Conservation (phyloP, 2,888 invertebrate species). For the Parascotia fuliginaria region DNA sequence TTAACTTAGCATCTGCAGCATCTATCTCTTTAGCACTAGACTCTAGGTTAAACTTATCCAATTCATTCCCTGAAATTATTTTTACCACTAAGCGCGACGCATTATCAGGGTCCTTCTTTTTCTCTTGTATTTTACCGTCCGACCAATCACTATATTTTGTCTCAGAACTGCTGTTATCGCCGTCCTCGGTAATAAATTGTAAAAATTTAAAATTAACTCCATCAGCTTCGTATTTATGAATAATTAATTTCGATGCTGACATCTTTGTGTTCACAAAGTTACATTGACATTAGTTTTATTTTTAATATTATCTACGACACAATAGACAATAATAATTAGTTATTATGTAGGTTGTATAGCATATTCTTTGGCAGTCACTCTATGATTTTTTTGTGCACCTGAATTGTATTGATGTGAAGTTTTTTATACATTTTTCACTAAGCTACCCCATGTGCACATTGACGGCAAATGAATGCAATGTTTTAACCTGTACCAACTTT, state of each 20-base stretch:
- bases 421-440: no score
- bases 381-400: no score
- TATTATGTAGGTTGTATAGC: slow-evolving; percentile 4
- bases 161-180: slow-evolving; percentile 46
- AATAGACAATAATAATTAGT: neutral
- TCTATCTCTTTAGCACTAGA: slow-evolving; percentile 63
- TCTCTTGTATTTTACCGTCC: slow-evolving; percentile 58
- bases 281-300: slow-evolving; percentile 16
- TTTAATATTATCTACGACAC: neutral
- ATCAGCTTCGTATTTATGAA: slow-evolving; percentile 72
- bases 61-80: slow-evolving; percentile 65
- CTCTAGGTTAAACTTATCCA: slow-evolving; percentile 65
- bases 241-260: slow-evolving; percentile 75
- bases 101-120: slow-evolving; percentile 60
- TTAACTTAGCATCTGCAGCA: slow-evolving; percentile 32
- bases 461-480: no score
- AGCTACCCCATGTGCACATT: no score
- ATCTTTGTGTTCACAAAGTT: slow-evolving; percentile 54
- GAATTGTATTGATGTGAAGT: no score
- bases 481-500: no score
- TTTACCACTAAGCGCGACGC: slow-evolving; percentile 73
- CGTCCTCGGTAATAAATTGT: slow-evolving; percentile 63
- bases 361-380: neutral
- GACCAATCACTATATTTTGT: slow-evolving; percentile 70
- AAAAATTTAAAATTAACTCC: slow-evolving; percentile 68